Conservation (phyloP, 1,140 invertebrate species). For the Pygmarrhopalites habei region DNA sequence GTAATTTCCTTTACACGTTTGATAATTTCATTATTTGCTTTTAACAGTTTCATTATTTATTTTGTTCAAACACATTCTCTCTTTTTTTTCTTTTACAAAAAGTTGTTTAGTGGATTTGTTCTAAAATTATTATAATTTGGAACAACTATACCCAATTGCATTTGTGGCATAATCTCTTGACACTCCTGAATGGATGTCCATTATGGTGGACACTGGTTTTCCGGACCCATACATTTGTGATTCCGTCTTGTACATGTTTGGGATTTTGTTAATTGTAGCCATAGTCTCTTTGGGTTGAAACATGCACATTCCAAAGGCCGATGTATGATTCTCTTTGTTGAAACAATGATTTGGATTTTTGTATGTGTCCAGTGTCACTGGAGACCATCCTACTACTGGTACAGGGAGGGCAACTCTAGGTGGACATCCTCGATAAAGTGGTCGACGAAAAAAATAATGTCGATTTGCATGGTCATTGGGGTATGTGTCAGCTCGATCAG, state of each 20-base stretch:
- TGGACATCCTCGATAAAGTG: constrained; percentile 15
- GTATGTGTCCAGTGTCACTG: background rate
- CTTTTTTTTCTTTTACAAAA: no score
- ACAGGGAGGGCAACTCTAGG: constrained; percentile 11
- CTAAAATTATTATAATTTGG: no score
- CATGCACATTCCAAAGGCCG: background rate
- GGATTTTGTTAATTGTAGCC: background rate
- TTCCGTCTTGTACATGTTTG: constrained; percentile 14
- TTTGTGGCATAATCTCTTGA: background rate
- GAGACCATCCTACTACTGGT: constrained; percentile 3
- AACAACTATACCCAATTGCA: background rate
- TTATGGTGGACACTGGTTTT: background rate
- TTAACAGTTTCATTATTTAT: no score
- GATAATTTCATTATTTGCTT: no score
- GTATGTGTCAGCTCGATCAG: background rate
- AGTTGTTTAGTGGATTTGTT: no score
- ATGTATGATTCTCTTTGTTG: constrained; percentile 17
- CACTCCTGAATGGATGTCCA: background rate
- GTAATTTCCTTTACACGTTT: no score
- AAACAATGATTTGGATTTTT: background rate
- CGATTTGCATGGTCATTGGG: background rate
- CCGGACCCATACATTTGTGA: constrained; percentile 2
- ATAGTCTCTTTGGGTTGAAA: constrained; percentile 2
- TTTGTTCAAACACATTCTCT: no score
- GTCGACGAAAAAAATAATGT: constrained; percentile 13